Base-by-base conservation (phyloP, 2,888 invertebrate species). In the Synanthedon formicaeformis region DNA sequence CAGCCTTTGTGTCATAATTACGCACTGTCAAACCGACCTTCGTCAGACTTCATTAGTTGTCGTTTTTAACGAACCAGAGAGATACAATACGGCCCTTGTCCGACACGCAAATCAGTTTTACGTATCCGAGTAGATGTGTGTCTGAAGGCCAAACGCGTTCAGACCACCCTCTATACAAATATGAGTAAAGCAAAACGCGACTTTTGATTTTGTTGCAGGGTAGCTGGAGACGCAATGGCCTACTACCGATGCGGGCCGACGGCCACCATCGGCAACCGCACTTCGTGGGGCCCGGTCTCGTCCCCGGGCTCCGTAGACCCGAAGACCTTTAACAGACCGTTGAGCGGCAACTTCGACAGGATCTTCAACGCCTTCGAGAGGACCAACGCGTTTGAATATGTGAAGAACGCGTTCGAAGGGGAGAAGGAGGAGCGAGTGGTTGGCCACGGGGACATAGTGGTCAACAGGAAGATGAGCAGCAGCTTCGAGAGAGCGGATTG, bases 241-340 rank as follows among this genome's bases (percentile, higher is more conserved):
- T 84, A 73, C 64, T 85, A 85, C 67, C 80, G 85, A 55, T 85
- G 81, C 68, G 84, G 85, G 18, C 84, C 84, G 41, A 85, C 84
- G 11, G 84, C 81, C 51, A 50, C 53, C 13, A 76, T 86, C 67
- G 83, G 83, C 56, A 85, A 76, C 75, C 77, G 86, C 58, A 78
- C 82, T n/a, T 87, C 88, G 16, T 92, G 92, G 92, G 91, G 90
- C 8, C 91, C 91, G 5, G 87, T 89, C 56, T 85, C 89, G 49
- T 84, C 90, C 53, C 88, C 90, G 41, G 78, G 81, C 52, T 62
- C 78, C 50, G 64, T 75, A 55, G 75, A 79, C 56, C 66, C 73
- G 53, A 82, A 77, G 72, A 68, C 69, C 64, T 83, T 70, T 67
- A 79, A 81, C 55, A 71, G 86, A 11, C 87, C 87, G 4, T 67